A percentile compares a stretch with the other conserved stretches of the same genome.
Evolutionary conservation across 2,797 vertebrate species (phyloP).

Genomic region (Anguilla marmorata): DNA sequence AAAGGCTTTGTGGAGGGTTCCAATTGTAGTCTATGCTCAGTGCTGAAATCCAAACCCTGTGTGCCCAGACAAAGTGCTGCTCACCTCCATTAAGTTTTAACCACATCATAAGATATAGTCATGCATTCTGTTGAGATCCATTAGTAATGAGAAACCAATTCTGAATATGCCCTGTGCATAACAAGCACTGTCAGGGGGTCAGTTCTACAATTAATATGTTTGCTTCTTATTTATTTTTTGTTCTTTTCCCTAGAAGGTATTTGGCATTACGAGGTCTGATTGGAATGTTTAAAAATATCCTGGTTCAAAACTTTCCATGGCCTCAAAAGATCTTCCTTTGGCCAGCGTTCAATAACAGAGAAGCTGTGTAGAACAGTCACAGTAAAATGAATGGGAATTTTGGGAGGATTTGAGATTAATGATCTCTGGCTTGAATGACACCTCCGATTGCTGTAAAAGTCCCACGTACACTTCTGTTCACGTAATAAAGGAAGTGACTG

Average conservation of each 20-base stretch:
- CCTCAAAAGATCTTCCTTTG: not conserved
- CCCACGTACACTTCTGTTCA: not conserved
- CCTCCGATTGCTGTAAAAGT: not conserved
- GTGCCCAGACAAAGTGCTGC: not conserved
- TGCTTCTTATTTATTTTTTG: not conserved
- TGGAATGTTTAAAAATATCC: not conserved
- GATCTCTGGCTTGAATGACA: not conserved
- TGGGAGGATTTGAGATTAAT: not conserved
- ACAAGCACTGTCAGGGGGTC: not conserved
- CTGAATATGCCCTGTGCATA: not conserved
- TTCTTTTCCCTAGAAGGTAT: not conserved
- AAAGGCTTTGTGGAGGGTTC: not conserved
- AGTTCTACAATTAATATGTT: not conserved
- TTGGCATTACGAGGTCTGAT: not conserved
- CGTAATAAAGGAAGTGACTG: not conserved
- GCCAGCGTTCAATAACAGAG: not conserved
- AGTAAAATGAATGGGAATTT: not conserved
- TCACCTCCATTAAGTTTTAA: no score
- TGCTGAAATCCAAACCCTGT: not conserved
- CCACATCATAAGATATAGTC: not conserved
- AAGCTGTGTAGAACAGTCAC: not conserved
- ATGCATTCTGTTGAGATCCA: not conserved
- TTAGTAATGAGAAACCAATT: not conserved
- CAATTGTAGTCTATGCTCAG: not conserved
- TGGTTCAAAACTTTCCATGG: not conserved